Conservation (phyloP, 2,797 vertebrate genomes). For the Chrysocyon brachyurus region DNA sequence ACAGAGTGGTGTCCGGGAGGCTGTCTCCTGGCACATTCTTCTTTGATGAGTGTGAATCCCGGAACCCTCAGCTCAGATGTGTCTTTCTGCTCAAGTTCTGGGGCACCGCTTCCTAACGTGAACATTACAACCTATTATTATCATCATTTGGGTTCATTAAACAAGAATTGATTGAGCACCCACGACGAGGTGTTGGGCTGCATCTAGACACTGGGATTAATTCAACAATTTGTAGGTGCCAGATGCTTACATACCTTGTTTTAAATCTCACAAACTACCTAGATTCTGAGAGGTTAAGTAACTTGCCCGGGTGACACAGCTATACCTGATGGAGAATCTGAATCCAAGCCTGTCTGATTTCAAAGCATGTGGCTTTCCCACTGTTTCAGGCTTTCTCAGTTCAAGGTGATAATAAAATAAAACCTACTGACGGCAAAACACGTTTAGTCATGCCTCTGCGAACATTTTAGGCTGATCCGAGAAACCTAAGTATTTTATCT, state of each 20-base stretch:
- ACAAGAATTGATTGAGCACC: neutral
- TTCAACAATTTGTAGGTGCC: neutral
- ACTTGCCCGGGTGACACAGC: neutral
- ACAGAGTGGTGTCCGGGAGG: neutral
- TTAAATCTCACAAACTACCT: neutral
- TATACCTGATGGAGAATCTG: neutral
- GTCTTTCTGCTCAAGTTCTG: neutral
- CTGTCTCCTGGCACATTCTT: neutral
- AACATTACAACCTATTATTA: neutral
- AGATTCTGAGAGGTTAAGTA: neutral
- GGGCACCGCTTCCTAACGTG: neutral
- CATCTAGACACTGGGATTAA: neutral
- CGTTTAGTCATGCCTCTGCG: conserved; percentile 43
- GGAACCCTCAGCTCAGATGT: neutral
- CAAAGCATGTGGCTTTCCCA: neutral
- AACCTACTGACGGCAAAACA: neutral
- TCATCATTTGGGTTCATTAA: neutral
- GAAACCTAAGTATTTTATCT: conserved; percentile 45
- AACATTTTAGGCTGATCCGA: neutral
- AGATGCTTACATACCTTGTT: neutral
- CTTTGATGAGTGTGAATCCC: neutral
- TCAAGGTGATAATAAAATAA: neutral
- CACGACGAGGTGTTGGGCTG: neutral
- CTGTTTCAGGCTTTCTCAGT: neutral
- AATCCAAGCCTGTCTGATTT: conserved; percentile 16